Percentiles rank a stretch among this genome's conserved stretches.
Conservation (phyloP, 2,888 invertebrate species). For the Drosophila pegasa region DNA sequence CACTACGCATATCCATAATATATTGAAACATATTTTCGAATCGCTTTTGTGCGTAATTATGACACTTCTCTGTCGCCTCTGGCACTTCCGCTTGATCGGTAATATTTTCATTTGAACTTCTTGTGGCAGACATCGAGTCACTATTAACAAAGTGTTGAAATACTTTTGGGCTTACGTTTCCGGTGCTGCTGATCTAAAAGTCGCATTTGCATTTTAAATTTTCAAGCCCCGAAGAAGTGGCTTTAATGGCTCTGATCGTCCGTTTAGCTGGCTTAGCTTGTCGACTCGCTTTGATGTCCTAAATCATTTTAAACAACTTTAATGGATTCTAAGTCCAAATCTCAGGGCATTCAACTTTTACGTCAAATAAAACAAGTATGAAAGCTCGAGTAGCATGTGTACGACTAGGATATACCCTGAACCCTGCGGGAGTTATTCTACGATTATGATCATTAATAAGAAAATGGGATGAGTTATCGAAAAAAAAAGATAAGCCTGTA, state of each 20-base stretch:
- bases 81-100: slow-evolving; percentile 61
- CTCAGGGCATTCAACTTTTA: slow-evolving; percentile 72
- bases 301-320: slow-evolving; percentile 57
- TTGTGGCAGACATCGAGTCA: slow-evolving; percentile 31
- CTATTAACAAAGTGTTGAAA: slow-evolving; percentile 11
- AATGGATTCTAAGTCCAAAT: slow-evolving; percentile 36
- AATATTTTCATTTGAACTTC: slow-evolving; percentile 39
- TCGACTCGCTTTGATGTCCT: slow-evolving; percentile 54
- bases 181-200: slow-evolving; percentile 45
- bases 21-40: slow-evolving; percentile 28
- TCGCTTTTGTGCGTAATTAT: slow-evolving; percentile 66
- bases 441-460: too few species aligned
- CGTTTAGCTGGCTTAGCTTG: slow-evolving; percentile 17
- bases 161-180: slow-evolving; percentile 44
- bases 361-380: neutral
- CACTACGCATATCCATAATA: slow-evolving; percentile 13
- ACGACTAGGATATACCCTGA: too few species aligned
- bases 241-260: slow-evolving; percentile 22
- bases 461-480: too few species aligned
- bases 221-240: slow-evolving; percentile 4
- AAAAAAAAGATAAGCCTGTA: too few species aligned
- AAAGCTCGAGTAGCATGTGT: too few species aligned
- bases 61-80: slow-evolving; percentile 61
- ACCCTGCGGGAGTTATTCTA: too few species aligned
- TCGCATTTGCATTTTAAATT: slow-evolving; percentile 68